These are phyloP conservation scores for Oenanthe melanoleuca DNA, from an alignment of 2,113 vertebrate genomes.

Conservation along the genomic window DNA sequence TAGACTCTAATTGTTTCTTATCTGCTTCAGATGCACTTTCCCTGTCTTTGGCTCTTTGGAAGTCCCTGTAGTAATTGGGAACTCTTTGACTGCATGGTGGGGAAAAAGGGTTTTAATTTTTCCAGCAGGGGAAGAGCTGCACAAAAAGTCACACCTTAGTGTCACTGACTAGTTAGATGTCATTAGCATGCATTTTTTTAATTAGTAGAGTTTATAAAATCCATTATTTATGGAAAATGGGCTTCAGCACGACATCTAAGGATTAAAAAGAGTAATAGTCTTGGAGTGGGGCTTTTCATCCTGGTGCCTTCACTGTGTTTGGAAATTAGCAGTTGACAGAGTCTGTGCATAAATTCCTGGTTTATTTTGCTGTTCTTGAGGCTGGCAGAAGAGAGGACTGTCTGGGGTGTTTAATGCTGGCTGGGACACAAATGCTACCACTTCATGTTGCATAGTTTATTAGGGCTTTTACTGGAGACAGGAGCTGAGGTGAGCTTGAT, in stretches of 20 bases:
- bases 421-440: conserved; percentile 8
- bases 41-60: background rate
- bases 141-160: background rate
- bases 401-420: background rate
- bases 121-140: background rate
- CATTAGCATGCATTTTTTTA: background rate
- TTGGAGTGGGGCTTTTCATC: background rate
- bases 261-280: background rate
- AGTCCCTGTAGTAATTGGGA: background rate
- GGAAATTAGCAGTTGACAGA: background rate
- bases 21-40: conserved; percentile 26
- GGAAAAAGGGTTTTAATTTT: background rate
- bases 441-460: conserved; percentile 20
- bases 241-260: background rate
- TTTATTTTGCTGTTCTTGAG: background rate
- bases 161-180: background rate
- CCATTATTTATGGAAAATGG: background rate
- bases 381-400: background rate
- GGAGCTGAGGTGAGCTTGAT: conserved; percentile 62
- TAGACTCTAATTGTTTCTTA: conserved; percentile 52
- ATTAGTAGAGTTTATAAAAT: background rate
- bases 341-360: background rate
- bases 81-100: background rate
- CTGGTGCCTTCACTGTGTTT: background rate
- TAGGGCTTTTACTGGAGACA: conserved; percentile 28